Conservation (phyloP, 64 coral and sea anemone species). For the Montipora cactus region DNA sequence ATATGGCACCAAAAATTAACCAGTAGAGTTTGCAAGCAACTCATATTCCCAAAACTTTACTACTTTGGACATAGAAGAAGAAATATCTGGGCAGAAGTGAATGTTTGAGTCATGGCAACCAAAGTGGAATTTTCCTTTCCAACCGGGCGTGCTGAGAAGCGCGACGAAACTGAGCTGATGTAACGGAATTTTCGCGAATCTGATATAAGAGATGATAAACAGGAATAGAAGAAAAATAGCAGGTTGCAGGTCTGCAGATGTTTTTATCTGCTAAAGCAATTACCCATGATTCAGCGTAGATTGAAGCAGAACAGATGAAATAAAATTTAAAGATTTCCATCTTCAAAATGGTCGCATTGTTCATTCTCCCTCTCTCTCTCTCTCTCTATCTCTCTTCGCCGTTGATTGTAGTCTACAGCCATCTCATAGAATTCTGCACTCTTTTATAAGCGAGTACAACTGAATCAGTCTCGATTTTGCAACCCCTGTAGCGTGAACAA, state of each 20-base stretch:
- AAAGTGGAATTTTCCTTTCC: not conserved
- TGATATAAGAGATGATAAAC: conserved; percentile 26
- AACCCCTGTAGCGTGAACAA: too few species aligned
- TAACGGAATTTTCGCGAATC: conserved; percentile 58
- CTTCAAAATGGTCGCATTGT: too few species aligned
- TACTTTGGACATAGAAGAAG: not conserved
- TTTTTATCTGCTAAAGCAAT: not conserved
- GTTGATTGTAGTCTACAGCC: too few species aligned
- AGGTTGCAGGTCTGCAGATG: conserved; percentile 5
- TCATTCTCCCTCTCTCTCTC: too few species aligned
- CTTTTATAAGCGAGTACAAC: too few species aligned
- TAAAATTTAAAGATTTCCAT: too few species aligned
- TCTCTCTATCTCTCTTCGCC: too few species aligned
- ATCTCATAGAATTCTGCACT: too few species aligned
- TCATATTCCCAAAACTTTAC: not conserved
- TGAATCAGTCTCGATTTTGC: too few species aligned
- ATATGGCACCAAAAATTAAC: conserved; percentile 31
- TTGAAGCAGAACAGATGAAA: too few species aligned
- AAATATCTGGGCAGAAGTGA: not conserved
- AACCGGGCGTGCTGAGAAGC: not conserved
- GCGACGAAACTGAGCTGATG: not conserved
- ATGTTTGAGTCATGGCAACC: not conserved
- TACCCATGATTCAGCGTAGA: conserved; percentile 35
- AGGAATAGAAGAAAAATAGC: not conserved
- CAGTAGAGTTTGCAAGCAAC: conserved; percentile 5